phyloP scores from a whole-genome alignment of 2,113 vertebrate genomes.

The Sphaerodactylus townsendi region DNA sequence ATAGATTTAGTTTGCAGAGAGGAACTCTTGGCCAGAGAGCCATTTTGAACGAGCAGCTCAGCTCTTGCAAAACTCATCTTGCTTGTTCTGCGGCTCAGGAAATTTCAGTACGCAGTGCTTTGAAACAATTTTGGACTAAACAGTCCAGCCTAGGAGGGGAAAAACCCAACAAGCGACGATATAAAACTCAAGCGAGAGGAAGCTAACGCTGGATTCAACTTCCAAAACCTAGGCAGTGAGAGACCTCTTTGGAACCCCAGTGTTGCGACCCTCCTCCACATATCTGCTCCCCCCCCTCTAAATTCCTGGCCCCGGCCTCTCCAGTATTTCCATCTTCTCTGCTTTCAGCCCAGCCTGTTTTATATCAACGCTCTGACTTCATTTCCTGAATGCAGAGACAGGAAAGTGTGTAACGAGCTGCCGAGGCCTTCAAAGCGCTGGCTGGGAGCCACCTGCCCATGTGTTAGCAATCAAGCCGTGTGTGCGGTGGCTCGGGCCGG shows the following conservation, averaged over 20 bases:
- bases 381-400: constrained; percentile 77
- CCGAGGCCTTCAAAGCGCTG: constrained; percentile 68
- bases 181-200: neutral
- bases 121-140: neutral
- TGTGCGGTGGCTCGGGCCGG: constrained; percentile 50
- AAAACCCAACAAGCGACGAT: too few species aligned
- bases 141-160: neutral
- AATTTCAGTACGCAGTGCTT: neutral
- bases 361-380: constrained; percentile 79
- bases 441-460: constrained; percentile 63
- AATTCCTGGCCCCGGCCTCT: constrained; percentile 19
- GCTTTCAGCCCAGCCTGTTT: constrained; percentile 66
- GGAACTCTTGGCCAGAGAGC: too few species aligned
- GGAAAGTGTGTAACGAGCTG: constrained; percentile 54
- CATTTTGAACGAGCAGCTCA: neutral
- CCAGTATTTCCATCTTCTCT: constrained; percentile 57
- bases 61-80: neutral
- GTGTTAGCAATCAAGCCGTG: constrained; percentile 72
- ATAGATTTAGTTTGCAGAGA: too few species aligned
- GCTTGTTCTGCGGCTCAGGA: neutral
- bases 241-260: neutral
- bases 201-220: too few species aligned
- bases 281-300: neutral
- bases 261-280: neutral
- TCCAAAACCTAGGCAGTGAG: neutral